Conservation (phyloP, 1,140 invertebrate genomes). For the Aricia agestis region DNA sequence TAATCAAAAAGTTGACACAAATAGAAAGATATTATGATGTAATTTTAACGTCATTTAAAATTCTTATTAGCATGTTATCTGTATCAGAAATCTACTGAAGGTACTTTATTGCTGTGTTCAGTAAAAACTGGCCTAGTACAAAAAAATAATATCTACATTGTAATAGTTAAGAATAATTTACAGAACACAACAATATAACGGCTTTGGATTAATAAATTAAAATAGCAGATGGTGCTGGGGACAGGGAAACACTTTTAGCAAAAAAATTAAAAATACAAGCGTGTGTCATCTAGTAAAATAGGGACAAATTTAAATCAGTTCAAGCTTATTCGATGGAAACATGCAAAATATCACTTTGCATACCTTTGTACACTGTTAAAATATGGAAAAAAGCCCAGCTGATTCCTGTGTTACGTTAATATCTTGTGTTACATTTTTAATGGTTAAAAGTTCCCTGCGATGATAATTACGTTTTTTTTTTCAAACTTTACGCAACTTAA, state of each 20-base stretch:
- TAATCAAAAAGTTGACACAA: too few species aligned
- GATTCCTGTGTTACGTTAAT: background rate
- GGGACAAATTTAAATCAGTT: background rate
- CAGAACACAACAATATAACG: background rate
- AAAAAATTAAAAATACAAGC: slow-evolving; percentile 8
- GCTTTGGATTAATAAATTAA: slow-evolving; percentile 13
- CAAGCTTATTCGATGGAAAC: background rate
- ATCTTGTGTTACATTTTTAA: background rate
- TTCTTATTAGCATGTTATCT: background rate
- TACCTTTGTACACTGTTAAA: background rate
- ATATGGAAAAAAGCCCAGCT: too few species aligned
- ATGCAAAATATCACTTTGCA: slow-evolving; percentile 9
- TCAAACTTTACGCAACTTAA: too few species aligned
- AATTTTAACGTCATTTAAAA: background rate
- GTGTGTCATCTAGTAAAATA: background rate
- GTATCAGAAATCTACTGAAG: background rate
- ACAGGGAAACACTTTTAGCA: slow-evolving; percentile 7
- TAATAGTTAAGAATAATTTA: background rate
- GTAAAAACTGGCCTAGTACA: background rate
- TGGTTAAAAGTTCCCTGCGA: too few species aligned
- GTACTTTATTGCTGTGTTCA: background rate
- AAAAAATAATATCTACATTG: background rate
- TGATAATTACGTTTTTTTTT: too few species aligned
- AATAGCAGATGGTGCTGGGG: slow-evolving; percentile 13
- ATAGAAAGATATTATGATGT: too few species aligned